These are phyloP conservation scores for Varanus komodoensis DNA, from an alignment of 2,113 vertebrate species.

Conservation along the genomic window DNA sequence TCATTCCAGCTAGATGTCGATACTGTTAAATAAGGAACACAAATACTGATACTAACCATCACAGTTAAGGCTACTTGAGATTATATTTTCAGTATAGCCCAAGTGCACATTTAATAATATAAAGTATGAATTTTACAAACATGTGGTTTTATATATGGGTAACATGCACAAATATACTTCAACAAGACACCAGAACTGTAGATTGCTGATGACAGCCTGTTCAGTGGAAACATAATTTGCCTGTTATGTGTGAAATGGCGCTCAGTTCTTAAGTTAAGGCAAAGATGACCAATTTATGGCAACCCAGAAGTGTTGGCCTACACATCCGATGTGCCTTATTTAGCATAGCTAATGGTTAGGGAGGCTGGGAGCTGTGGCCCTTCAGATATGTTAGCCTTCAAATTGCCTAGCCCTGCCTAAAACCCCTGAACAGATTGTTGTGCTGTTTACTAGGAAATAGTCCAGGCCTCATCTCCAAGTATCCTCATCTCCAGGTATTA, in stretches of 20 bases:
- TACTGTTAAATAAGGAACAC: slow-evolving; percentile 11
- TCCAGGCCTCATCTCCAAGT: neutral
- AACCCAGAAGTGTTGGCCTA: too few relatives aligned
- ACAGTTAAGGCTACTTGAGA: neutral
- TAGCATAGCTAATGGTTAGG: too few relatives aligned
- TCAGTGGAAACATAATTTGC: neutral
- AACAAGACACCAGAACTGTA: neutral
- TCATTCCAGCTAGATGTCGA: neutral
- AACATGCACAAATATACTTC: neutral
- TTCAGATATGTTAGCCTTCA: too few relatives aligned
- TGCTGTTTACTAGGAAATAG: neutral
- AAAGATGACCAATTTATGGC: neutral
- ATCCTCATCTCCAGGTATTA: neutral
- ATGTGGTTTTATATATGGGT: neutral
- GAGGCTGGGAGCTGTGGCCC: too few relatives aligned
- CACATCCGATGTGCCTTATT: neutral
- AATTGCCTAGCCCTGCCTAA: too few relatives aligned
- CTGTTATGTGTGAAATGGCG: neutral
- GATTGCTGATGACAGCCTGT: neutral
- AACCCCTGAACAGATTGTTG: neutral
- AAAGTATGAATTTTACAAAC: neutral
- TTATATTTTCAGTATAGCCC: neutral
- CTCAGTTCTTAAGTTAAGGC: neutral
- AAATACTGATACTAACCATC: slow-evolving; percentile 5
- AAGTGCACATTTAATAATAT: neutral